phyloP scores from a whole-genome alignment of 2,888 invertebrate species.

The Mechanitis messenoides region DNA sequence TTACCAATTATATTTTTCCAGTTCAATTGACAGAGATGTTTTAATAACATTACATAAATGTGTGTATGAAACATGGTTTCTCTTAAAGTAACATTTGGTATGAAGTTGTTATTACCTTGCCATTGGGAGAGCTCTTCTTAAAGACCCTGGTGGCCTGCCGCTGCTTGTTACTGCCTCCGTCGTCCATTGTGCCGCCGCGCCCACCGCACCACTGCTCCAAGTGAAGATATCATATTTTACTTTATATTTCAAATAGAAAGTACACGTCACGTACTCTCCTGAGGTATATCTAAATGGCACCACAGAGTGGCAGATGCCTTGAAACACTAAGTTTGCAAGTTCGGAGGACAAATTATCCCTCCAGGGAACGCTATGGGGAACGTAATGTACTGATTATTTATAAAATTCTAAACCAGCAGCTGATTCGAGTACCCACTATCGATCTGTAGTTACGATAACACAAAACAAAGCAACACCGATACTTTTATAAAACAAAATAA shows the following conservation, averaged over 20 bases:
- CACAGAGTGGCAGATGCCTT: background rate
- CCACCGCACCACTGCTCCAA: constrained; percentile 62
- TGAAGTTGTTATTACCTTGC: constrained; percentile 79
- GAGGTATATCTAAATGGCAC: background rate
- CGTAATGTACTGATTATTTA: background rate
- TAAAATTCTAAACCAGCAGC: background rate
- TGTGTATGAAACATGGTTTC: too few species aligned
- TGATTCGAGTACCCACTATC: too few species aligned
- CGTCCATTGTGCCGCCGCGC: constrained; percentile 81
- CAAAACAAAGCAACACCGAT: too few species aligned
- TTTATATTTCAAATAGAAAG: too few species aligned
- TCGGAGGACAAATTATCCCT: background rate
- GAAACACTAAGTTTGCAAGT: background rate
- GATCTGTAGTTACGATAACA: too few species aligned
- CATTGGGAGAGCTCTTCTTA: constrained; percentile 98
- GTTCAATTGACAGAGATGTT: background rate
- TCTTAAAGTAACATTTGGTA: too few species aligned
- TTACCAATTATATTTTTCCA: background rate
- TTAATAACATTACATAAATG: too few species aligned
- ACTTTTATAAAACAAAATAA: too few species aligned
- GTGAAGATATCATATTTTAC: background rate
- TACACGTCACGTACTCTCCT: background rate
- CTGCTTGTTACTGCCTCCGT: constrained; percentile 82
- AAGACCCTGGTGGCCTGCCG: constrained; percentile 92
- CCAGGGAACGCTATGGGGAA: background rate